Evolutionary conservation across 2,797 vertebrate genomes (phyloP).

Genomic region (Kryptopterus vitreolus): DNA sequence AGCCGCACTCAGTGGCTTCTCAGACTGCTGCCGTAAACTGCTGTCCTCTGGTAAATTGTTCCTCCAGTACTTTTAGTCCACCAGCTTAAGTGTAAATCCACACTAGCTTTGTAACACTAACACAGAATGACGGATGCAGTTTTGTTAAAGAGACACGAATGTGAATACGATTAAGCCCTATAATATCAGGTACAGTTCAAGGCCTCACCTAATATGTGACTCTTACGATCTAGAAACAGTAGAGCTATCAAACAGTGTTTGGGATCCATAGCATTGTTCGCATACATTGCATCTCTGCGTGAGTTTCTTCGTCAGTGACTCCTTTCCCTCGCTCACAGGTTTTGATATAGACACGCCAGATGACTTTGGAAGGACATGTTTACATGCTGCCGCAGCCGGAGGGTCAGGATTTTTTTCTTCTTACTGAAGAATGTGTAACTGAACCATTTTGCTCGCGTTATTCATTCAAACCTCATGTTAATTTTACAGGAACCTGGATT

Average conservation of each 20-base stretch:
- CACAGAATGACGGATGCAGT: background rate
- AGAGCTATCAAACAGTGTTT: background rate
- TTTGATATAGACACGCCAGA: conserved; percentile 97
- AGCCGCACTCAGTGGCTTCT: conserved; percentile 97
- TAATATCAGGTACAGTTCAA: background rate
- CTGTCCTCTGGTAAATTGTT: conserved; percentile 86
- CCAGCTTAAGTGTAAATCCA: background rate
- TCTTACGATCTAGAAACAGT: background rate
- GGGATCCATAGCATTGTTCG: background rate
- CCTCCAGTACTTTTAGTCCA: background rate
- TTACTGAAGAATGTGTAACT: background rate
- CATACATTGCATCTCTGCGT: background rate
- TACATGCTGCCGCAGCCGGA: conserved; percentile 97
- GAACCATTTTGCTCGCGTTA: background rate
- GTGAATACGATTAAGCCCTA: background rate
- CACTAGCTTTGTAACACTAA: background rate
- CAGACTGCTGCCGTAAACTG: conserved; percentile 97
- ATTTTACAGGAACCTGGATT: conserved; percentile 89
- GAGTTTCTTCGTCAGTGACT: background rate
- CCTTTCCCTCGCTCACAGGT: conserved; percentile 68
- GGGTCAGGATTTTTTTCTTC: conserved; percentile 79
- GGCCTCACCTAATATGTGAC: background rate
- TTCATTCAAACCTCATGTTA: background rate
- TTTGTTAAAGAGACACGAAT: background rate
- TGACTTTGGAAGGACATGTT: conserved; percentile 98